Evolutionary conservation across 2,113 vertebrate species (phyloP).

Genomic region (Glareola pratincola): DNA sequence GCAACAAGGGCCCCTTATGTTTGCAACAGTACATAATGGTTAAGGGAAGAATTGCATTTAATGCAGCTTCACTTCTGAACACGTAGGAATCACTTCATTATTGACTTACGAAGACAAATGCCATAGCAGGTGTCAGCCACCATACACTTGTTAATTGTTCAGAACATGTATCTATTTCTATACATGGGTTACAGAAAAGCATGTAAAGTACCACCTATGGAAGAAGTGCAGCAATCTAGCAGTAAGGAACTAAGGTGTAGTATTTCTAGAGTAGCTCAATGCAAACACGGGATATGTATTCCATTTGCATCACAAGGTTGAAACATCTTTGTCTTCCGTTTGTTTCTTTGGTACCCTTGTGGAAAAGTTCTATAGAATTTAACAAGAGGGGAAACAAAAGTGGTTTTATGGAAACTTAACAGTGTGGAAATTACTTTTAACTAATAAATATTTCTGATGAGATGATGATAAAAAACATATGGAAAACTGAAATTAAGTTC

Average conservation of each 20-base stretch:
- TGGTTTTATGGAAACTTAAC: background rate
- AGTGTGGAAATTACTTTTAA: background rate
- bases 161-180: background rate
- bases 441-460: background rate
- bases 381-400: background rate
- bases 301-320: background rate
- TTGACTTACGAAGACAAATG: background rate
- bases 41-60: constrained; percentile 22
- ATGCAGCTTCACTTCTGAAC: background rate
- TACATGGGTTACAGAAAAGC: background rate
- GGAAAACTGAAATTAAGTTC: background rate
- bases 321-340: background rate
- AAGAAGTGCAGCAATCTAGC: background rate
- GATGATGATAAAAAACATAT: background rate
- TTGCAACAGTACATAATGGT: background rate
- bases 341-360: background rate
- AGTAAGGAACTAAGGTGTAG: background rate
- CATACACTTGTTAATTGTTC: background rate
- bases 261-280: background rate
- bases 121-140: background rate
- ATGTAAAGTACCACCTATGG: background rate
- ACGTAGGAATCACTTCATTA: background rate
- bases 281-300: background rate
- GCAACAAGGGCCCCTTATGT: background rate
- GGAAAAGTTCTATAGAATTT: background rate